A percentile compares a stretch with the other conserved stretches of the same genome.
phyloP scores from a whole-genome alignment of 23 tunicate species.

The Styela plicata region DNA sequence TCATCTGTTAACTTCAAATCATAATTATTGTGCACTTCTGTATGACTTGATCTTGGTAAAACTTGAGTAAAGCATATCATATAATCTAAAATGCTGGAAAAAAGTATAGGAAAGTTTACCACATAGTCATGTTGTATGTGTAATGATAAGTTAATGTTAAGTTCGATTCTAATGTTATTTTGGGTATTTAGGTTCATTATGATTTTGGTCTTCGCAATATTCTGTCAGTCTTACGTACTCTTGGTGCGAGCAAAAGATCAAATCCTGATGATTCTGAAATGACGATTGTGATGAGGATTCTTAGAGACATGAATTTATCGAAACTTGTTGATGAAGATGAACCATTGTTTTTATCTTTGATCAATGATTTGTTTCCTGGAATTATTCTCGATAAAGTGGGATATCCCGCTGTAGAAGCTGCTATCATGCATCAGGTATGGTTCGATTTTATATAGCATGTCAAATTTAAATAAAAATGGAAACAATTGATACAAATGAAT shows the following conservation, averaged over 20 bases:
- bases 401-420: slow-evolving; percentile 90
- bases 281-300: slow-evolving; percentile 96
- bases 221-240: slow-evolving; percentile 92
- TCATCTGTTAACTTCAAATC: too few relatives aligned
- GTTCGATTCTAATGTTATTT: too few relatives aligned
- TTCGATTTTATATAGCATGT: too few relatives aligned
- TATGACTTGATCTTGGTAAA: too few relatives aligned
- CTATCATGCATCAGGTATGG: slow-evolving; percentile 79
- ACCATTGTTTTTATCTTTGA: slow-evolving; percentile 92
- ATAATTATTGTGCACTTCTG: too few relatives aligned
- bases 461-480: too few relatives aligned
- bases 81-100: too few relatives aligned
- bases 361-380: slow-evolving; percentile 95
- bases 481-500: too few relatives aligned
- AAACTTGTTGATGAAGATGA: slow-evolving; percentile 97
- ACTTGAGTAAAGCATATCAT: too few relatives aligned
- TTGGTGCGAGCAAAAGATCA: slow-evolving; percentile 90
- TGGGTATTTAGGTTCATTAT: slow-evolving; percentile 98
- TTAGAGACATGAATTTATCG: slow-evolving; percentile 95
- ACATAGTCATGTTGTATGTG: too few relatives aligned
- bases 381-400: slow-evolving; percentile 89
- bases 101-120: too few relatives aligned
- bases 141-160: too few relatives aligned
- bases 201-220: slow-evolving; percentile 97
- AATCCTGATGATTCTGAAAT: slow-evolving; percentile 94